Evolutionary conservation across 2,113 vertebrate species (phyloP), one percentile per base, ranked within the genome.

Genomic region (Microtus ochrogaster): DNA sequence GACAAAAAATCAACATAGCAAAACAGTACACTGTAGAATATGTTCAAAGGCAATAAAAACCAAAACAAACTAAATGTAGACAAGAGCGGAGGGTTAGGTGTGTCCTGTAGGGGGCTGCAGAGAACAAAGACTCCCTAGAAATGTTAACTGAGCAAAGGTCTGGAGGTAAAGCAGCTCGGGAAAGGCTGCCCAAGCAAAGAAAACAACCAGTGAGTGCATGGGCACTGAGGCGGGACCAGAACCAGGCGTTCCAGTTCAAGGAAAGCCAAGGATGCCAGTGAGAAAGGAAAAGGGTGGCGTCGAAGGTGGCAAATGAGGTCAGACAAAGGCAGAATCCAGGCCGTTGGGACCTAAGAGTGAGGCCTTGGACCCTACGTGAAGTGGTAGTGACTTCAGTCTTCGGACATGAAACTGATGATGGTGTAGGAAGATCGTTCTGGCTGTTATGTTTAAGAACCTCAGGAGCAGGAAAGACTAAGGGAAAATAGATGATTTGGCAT

Each of bases 101-200:
- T 28, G 1, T 9, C 2, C 13, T 16, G 7, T 30, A 3, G n/a
- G 49, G 52, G 52, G 2, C 1, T 30, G 28, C 22, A 58, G 63
- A 66, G 63, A 77, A 14, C 26, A 72, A 44, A 16, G 22, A n/a
- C 9, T 41, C 52, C 17, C 49, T 12, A 5, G 6, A 58, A 58
- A 21, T 58, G 19, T 58, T 7, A 58, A 58, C 5, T 58, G 58
- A 58, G 19, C 58, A 58, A 58, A 58, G 58, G 19, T 58, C 58
- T 58, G 14, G 63, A 7, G 26, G 36, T 65, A 52, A 17, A 36
- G 65, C 17, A 73, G 28, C 52, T 39, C 33, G 74, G 49, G n/a
- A 65, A 66, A 44, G 13, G 24, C 39, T 44, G n/a, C 41, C 10
- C 41, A 76, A 41, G 91, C 41, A 65, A 72, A 95, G 24, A 94